Base-by-base conservation (phyloP, 1,140 invertebrate species). In the Bombus confusus region DNA sequence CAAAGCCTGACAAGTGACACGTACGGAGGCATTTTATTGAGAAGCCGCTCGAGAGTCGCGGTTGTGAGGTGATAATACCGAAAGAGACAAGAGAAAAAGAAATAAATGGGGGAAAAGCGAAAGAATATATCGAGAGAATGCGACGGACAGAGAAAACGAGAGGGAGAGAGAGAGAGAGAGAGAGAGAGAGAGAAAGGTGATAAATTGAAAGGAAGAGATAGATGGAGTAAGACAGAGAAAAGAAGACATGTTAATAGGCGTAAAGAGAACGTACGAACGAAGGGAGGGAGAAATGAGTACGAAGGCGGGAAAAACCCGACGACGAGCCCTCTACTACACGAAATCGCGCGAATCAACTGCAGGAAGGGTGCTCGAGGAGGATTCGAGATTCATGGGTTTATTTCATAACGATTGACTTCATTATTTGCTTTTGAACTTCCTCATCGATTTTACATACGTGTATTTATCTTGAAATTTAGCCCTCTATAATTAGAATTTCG, bases 11-110 rank as follows among this genome's bases (percentile, higher is more conserved):
- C 87, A 89, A 88, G 80, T 90, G 88, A 91, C 88, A 91, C 87
- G 86, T 93, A 94, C 94, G 94, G 94, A 94, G 94, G 94, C 94
- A 95, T 95, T 95, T 95, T 95, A 95, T 95, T 95, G 94, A 95
- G 94, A 95, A 95, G 92, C 93, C 92, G 90, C 88, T 94, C 90
- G 87, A 90, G 87, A 90, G 88, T 90, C 87, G 87, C 86, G 89
- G 82, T 75, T 90, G 83, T 88, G 83, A 86, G 76, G 68, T 76
- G 68, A 83, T 85, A 73, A 81, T 62, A 77, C 73, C 76, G 59
- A 75, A 81, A 87, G 79, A 79, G 81, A 82, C 66, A 68, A 57
- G 68, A 69, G 66, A 77, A 78, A 59, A 66, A 83, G 74, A 78
- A 80, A 37, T 34, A 37, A 77, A 71, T n/a, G 68, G 47, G 68